phyloP scores from a whole-genome alignment of 2,113 vertebrate species.

The Haemorhous mexicanus region DNA sequence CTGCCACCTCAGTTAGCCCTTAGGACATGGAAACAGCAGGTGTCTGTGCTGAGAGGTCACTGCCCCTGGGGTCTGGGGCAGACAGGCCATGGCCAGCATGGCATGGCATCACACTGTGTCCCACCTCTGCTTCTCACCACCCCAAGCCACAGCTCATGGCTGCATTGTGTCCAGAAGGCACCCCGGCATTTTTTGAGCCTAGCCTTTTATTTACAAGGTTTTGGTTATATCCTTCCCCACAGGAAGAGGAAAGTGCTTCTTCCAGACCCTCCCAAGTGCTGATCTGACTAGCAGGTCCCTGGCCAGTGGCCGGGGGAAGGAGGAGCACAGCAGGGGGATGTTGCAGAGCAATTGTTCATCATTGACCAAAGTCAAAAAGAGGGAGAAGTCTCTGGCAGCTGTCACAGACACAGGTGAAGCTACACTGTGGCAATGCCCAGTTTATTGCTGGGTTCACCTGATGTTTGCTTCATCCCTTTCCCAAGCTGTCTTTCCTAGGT shows the following conservation, averaged over 20 bases:
- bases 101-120: neutral
- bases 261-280: neutral
- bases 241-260: constrained; percentile 39
- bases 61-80: neutral
- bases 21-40: neutral
- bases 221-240: constrained; percentile 35
- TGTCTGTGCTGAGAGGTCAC: neutral
- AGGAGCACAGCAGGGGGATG: neutral
- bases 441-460: neutral
- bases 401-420: neutral
- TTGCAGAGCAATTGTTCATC: neutral
- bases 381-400: fast-evolving
- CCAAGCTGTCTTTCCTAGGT: neutral
- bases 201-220: constrained; percentile 3
- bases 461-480: neutral
- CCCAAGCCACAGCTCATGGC: neutral
- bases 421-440: fast-evolving
- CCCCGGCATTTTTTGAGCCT: neutral
- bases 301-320: neutral
- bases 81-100: fast-evolving
- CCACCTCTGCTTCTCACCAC: neutral
- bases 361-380: neutral
- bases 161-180: neutral
- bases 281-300: constrained; percentile 1
- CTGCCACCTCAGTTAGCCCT: neutral